These are phyloP conservation scores for Enteromius radiatus DNA, from an alignment of 2,797 vertebrate genomes.

Conservation along the genomic window DNA sequence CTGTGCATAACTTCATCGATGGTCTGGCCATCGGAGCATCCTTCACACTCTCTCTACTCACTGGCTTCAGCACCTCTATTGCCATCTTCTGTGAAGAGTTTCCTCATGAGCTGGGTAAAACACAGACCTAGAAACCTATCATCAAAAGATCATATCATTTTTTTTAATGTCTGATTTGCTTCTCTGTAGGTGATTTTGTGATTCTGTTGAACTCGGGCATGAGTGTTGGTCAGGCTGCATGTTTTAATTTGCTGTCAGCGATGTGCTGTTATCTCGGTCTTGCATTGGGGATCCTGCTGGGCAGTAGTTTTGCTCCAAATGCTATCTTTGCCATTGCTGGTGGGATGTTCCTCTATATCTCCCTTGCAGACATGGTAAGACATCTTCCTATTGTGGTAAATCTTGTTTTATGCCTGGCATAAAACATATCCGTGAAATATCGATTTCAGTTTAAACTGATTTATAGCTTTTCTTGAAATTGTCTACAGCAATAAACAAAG, in stretches of 20 bases:
- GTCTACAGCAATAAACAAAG: background rate
- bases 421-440: background rate
- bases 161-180: background rate
- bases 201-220: slow-evolving; percentile 94
- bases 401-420: background rate
- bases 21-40: slow-evolving; percentile 97
- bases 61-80: slow-evolving; percentile 94
- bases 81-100: slow-evolving; percentile 98
- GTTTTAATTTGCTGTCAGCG: slow-evolving; percentile 93
- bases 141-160: background rate
- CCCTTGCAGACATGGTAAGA: slow-evolving; percentile 96
- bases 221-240: slow-evolving; percentile 90
- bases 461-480: background rate
- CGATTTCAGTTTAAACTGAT: background rate
- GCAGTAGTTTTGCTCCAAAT: slow-evolving; percentile 92
- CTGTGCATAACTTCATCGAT: slow-evolving; percentile 96
- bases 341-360: slow-evolving; percentile 98
- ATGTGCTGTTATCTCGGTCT: slow-evolving; percentile 92
- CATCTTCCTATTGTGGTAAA: background rate
- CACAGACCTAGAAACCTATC: background rate
- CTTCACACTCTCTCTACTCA: slow-evolving; percentile 88
- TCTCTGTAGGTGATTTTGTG: slow-evolving; percentile 90
- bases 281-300: slow-evolving; percentile 90
- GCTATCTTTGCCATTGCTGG: slow-evolving; percentile 93
- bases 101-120: slow-evolving; percentile 91